phyloP scores from a whole-genome alignment of 2,113 vertebrate species.

The Lophochroa leadbeateri region DNA sequence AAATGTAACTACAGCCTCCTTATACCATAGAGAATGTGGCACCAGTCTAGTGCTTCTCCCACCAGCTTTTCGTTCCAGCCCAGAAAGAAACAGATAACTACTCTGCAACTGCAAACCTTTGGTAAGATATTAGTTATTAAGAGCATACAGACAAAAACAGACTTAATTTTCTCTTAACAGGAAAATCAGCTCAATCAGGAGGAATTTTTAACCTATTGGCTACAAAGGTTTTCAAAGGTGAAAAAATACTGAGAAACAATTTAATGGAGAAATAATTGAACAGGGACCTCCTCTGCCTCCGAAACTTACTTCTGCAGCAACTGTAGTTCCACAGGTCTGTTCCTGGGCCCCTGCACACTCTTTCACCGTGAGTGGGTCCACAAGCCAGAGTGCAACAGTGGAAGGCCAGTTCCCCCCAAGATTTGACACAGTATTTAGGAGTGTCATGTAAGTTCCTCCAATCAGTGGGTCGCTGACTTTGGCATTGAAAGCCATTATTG shows the following conservation, averaged over 20 bases:
- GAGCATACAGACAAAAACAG: not conserved
- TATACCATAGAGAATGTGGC: fast-evolving
- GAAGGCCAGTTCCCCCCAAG: constrained; percentile 97
- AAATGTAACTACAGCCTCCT: not conserved
- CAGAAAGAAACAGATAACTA: fast-evolving
- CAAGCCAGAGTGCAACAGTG: constrained; percentile 92
- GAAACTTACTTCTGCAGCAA: constrained; percentile 81
- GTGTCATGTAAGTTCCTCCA: constrained; percentile 97
- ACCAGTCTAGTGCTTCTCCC: not conserved
- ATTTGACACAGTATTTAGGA: constrained; percentile 95
- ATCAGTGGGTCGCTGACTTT: constrained; percentile 97
- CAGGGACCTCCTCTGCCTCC: not conserved
- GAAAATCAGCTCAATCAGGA: fast-evolving
- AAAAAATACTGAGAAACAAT: not conserved
- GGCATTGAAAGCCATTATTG: constrained; percentile 97
- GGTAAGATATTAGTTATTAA: not conserved
- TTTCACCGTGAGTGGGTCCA: constrained; percentile 93
- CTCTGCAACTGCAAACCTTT: not conserved
- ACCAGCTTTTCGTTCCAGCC: not conserved
- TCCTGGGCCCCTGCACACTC: constrained; percentile 82
- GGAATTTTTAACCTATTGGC: not conserved
- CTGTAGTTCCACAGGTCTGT: constrained; percentile 81
- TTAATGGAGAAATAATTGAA: fast-evolving
- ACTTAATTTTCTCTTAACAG: not conserved
- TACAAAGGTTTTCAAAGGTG: not conserved